Conservation (phyloP, 1,140 invertebrate species). For the Penaeus japonicus region DNA sequence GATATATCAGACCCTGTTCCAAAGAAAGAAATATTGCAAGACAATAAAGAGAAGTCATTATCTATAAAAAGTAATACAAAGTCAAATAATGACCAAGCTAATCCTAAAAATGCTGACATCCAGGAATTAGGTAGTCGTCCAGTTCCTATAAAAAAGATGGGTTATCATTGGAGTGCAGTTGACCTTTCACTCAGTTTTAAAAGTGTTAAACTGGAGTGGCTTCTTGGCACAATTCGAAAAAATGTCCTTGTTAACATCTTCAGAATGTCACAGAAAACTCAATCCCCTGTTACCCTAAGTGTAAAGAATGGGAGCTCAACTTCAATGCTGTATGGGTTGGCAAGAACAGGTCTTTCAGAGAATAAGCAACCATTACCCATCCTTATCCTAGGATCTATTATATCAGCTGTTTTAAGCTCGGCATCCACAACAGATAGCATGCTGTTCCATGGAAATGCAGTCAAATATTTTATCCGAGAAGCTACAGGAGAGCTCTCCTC, state of each 20-base stretch:
- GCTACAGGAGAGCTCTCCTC: conserved; percentile 43
- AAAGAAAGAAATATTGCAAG: neutral
- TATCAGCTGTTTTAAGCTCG: conserved; percentile 38
- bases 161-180: conserved; percentile 49
- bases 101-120: neutral
- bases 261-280: conserved; percentile 35
- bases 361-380: conserved; percentile 10
- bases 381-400: conserved; percentile 38
- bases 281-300: conserved; percentile 41
- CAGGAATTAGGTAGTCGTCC: neutral
- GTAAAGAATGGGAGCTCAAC: conserved; percentile 46
- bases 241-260: conserved; percentile 50
- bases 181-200: conserved; percentile 46
- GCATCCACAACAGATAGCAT: conserved; percentile 3
- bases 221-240: conserved; percentile 45
- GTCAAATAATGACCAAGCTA: too few relatives aligned
- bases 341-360: neutral
- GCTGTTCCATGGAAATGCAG: conserved; percentile 36
- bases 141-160: conserved; percentile 29
- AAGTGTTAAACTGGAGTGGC: conserved; percentile 48
- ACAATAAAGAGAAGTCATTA: neutral
- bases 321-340: conserved; percentile 41
- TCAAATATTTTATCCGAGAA: conserved; percentile 49
- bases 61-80: too few relatives aligned
- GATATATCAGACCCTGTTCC: too few relatives aligned